Evolutionary conservation across 2,888 invertebrate genomes (phyloP).

Genomic region (Leptinotarsa tumamoca): DNA sequence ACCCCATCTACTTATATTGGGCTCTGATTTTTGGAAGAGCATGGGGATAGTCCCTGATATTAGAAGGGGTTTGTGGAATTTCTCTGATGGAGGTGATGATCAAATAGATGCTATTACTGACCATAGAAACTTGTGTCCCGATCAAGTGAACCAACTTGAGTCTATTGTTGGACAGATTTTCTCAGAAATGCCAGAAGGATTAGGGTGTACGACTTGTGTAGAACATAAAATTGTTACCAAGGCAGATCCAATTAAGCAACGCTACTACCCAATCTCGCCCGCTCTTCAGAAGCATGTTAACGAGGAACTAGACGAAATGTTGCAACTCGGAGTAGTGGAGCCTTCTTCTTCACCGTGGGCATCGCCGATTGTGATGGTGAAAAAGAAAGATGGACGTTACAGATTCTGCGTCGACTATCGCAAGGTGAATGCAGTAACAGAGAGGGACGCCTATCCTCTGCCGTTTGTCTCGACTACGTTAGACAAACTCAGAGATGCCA

Average conservation of each 20-base stretch:
- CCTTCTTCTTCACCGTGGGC: not conserved
- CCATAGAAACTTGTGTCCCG: not conserved
- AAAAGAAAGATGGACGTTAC: not conserved
- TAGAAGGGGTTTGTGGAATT: constrained; percentile 1
- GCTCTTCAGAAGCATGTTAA: not conserved
- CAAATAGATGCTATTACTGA: not conserved
- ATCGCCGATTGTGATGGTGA: not conserved
- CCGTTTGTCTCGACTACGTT: not conserved
- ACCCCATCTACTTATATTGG: too few species aligned
- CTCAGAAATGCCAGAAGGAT: not conserved
- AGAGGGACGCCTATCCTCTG: not conserved
- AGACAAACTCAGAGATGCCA: not conserved
- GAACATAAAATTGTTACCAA: too few species aligned
- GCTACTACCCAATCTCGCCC: too few species aligned
- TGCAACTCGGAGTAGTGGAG: not conserved
- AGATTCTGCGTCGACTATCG: not conserved
- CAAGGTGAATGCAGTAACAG: too few species aligned
- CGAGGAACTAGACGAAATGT: not conserved
- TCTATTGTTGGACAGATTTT: not conserved
- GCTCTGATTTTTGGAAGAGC: not conserved
- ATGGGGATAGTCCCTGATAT: constrained; percentile 2
- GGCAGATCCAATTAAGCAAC: too few species aligned
- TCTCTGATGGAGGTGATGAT: not conserved
- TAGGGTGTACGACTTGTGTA: not conserved
- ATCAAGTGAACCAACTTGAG: not conserved